Percentiles rank a stretch among this genome's conserved stretches.
These are phyloP conservation scores for Choloepus didactylus DNA, from an alignment of 2,797 vertebrate species.

Conservation along the genomic window DNA sequence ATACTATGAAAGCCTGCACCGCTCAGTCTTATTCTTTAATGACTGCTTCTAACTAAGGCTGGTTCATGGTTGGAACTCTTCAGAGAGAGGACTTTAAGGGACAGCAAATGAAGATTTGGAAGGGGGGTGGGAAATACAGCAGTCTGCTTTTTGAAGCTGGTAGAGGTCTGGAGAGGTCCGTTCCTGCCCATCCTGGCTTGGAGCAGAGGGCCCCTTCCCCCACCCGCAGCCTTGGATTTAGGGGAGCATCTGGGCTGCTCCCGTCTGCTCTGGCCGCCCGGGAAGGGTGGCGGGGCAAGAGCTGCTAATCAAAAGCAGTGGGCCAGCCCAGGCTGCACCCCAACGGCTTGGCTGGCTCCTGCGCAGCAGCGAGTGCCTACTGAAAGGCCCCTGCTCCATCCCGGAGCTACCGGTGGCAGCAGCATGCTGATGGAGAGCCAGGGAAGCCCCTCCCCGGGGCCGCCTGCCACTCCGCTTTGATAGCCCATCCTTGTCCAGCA, in stretches of 20 bases:
- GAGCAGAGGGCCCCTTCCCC: neutral
- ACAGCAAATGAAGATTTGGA: conserved; percentile 11
- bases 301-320: conserved; percentile 77
- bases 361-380: conserved; percentile 32
- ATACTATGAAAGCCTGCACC: conserved; percentile 42
- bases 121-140: neutral
- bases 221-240: conserved; percentile 2
- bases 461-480: conserved; percentile 65
- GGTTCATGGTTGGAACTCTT: conserved; percentile 57
- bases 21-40: conserved; percentile 68
- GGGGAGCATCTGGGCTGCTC: conserved; percentile 1
- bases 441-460: conserved; percentile 49
- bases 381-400: conserved; percentile 75
- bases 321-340: conserved; percentile 56
- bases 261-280: neutral
- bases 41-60: conserved; percentile 58
- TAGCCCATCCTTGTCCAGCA: conserved; percentile 50
- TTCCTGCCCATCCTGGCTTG: neutral
- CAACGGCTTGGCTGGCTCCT: conserved; percentile 41
- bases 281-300: conserved; percentile 42
- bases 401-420: conserved; percentile 38
- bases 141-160: conserved; percentile 25
- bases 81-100: neutral
- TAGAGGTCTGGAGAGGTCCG: conserved; percentile 48
- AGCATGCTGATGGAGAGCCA: neutral